Evolutionary conservation across 1,140 invertebrate genomes (phyloP).

Genomic region (Atta colombica): DNA sequence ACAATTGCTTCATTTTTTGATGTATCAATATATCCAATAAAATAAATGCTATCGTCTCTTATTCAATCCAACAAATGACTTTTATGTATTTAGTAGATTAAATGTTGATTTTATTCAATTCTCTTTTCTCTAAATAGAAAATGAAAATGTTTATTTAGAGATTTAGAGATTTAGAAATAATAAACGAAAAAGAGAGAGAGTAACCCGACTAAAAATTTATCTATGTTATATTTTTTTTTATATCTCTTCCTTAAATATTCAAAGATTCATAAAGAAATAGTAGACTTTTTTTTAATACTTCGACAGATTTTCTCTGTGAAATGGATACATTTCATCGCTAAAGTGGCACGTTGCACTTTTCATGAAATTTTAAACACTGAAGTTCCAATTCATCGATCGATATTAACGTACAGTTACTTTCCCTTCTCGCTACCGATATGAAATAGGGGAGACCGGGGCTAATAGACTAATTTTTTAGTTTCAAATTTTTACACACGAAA

Average conservation of each 20-base stretch:
- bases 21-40: background rate
- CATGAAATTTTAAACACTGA: conserved; percentile 24
- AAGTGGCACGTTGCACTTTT: background rate
- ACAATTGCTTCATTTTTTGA: no score
- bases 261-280: conserved; percentile 14
- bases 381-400: background rate
- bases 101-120: background rate
- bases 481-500: no score
- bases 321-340: background rate
- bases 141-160: background rate
- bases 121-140: background rate
- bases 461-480: no score
- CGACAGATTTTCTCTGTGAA: background rate
- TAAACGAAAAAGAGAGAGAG: background rate
- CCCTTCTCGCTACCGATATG: background rate
- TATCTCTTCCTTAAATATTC: background rate
- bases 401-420: background rate
- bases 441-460: background rate
- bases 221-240: background rate
- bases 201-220: background rate
- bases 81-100: background rate
- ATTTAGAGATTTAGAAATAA: background rate
- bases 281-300: background rate
- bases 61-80: background rate
- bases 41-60: background rate